These are phyloP conservation scores for Cydia fagiglandana DNA, from an alignment of 1,140 invertebrate genomes.

Conservation along the genomic window DNA sequence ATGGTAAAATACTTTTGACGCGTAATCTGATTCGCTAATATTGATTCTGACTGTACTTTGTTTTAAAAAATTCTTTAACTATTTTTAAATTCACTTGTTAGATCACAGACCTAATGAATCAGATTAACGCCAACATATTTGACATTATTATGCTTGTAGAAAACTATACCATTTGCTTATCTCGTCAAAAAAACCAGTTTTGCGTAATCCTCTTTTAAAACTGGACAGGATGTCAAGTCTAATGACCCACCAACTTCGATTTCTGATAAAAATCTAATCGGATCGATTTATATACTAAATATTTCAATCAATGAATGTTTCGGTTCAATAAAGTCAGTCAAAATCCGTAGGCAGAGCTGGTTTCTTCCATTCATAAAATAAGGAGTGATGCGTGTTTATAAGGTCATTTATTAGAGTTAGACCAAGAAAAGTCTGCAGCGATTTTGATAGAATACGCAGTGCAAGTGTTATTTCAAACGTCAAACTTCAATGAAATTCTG, in stretches of 20 bases:
- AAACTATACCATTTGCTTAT: background rate
- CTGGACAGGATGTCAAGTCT: background rate
- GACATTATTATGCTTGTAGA: background rate
- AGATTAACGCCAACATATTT: background rate
- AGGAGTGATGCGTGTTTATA: background rate
- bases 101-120: background rate
- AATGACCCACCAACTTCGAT: slow-evolving; percentile 3
- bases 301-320: background rate
- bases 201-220: background rate
- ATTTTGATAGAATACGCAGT: too few relatives aligned
- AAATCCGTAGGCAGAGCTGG: background rate
- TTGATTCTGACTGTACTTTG: too few relatives aligned
- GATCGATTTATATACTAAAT: background rate
- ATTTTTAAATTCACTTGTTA: background rate
- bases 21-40: too few relatives aligned
- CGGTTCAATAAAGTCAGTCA: background rate
- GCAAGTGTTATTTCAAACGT: too few relatives aligned
- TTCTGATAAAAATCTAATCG: background rate
- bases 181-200: background rate
- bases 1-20: too few relatives aligned
- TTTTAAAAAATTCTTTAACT: too few relatives aligned
- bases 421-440: too few relatives aligned
- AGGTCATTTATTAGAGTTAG: too few relatives aligned
- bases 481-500: too few relatives aligned
- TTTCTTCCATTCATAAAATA: background rate